Conservation (phyloP, 1,140 invertebrate species). For the Ganaspis sp. region DNA sequence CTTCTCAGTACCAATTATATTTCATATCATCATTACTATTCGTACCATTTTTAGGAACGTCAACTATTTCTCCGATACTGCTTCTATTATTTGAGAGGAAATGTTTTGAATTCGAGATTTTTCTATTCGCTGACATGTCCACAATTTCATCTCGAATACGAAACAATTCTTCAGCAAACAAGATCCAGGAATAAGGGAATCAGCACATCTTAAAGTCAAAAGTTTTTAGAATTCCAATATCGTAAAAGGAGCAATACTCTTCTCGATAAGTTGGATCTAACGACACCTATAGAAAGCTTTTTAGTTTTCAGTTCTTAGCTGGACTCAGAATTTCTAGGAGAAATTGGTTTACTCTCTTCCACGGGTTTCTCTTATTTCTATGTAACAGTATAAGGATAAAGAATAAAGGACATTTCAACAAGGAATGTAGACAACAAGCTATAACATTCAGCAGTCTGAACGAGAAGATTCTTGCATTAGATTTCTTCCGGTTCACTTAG, state of each 20-base stretch:
- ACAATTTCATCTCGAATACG: not conserved
- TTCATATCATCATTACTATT: too few species aligned
- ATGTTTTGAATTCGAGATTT: too few species aligned
- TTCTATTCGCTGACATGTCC: not conserved
- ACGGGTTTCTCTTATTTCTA: not conserved
- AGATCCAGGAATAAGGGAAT: not conserved
- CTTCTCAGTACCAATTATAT: not conserved
- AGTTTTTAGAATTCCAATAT: constrained; percentile 1
- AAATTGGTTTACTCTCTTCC: constrained; percentile 30
- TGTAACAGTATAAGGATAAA: not conserved
- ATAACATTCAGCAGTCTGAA: constrained; percentile 34
- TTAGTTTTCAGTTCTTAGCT: not conserved
- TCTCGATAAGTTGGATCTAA: constrained; percentile 4
- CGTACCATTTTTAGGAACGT: too few species aligned
- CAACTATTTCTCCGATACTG: too few species aligned
- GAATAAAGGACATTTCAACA: constrained; percentile 43
- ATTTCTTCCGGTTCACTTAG: constrained; percentile 59
- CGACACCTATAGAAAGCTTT: not conserved
- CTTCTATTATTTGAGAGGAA: too few species aligned
- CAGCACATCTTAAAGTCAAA: not conserved
- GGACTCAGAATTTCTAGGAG: constrained; percentile 42
- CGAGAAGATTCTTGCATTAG: constrained; percentile 55
- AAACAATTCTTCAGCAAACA: not conserved
- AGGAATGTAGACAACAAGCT: constrained; percentile 40
- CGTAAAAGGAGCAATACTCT: constrained; percentile 5